Evolutionary conservation across 2,797 vertebrate genomes (phyloP), one percentile per base, ranked within the genome.

Genomic region (Epinephelus awoara): DNA sequence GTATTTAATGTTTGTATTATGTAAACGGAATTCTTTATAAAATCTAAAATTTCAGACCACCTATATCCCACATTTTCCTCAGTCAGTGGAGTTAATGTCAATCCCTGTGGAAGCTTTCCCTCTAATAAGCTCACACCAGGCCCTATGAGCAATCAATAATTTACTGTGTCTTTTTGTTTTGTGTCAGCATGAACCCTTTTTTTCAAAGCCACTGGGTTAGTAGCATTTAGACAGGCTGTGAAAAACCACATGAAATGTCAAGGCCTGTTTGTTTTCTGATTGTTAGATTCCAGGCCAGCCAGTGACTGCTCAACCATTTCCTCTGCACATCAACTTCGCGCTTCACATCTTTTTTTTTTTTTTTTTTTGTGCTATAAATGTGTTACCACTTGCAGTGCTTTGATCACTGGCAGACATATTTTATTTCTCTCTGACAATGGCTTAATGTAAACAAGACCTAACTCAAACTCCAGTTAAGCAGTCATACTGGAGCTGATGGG

Each of bases 181-280:
- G 57, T 82, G 70, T 91, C 72, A 61, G 86, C 66, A 64, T 59
- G 56, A 79, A 65, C 10, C 12, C 3, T 69, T 61, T 80, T 70
- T 49, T 23, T 44, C 47, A 29, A 25, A 63, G 49, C 59, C 49
- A 17, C 40, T 59, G 42, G 49, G 69, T 81, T 50, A 55, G 73
- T 49, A 83, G 34, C 63, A 66, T 80, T 34, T 69, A 74, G 55
- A 64, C 56, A 42, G 66, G 42, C 71, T 63, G 55, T 72, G 66
- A 63, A 64, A 83, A 88, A 82, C 65, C 84, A 85, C 86, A 87
- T 83, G 63, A 79, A 91, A 83, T 82, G 69, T 83, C 74, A 67
- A 76, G 68, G 67, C 58, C 44, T 63, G 51, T 82, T 87, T 79
- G 71, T 84, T 87, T 86, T 80, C 49, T 67, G 59, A 68, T 74